Conservation (phyloP, 2,113 vertebrate species). For the Collichthys lucidus region DNA sequence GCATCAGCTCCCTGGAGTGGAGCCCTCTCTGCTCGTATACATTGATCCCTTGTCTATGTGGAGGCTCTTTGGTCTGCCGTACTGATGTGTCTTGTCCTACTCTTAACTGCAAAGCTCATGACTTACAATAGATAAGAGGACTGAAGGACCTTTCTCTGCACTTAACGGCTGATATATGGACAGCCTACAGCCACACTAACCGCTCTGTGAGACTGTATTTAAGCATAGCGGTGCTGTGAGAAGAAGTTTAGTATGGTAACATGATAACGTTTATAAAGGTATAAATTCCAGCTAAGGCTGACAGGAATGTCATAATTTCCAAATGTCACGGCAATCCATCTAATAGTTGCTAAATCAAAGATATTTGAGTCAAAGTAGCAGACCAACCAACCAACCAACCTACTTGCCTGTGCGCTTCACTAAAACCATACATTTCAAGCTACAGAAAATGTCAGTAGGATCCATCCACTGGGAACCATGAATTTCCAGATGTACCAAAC, state of each 20-base stretch:
- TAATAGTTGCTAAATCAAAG: background rate
- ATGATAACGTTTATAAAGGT: background rate
- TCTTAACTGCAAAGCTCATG: constrained; percentile 34
- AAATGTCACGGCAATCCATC: background rate
- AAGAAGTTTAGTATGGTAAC: background rate
- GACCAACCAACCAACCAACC: background rate
- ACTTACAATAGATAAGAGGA: constrained; percentile 32
- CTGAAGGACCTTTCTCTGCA: constrained; percentile 6
- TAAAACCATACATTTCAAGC: background rate
- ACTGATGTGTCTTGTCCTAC: constrained; percentile 20
- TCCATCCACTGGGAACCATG: background rate
- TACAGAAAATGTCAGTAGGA: background rate
- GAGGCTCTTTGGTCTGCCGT: constrained; percentile 33
- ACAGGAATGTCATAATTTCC: background rate
- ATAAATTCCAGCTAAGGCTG: background rate
- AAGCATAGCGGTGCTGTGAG: background rate
- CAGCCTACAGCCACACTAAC: background rate
- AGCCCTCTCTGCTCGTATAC: constrained; percentile 32
- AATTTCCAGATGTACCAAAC: background rate
- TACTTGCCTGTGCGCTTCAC: background rate
- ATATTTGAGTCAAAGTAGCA: background rate
- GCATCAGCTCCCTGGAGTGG: constrained; percentile 41
- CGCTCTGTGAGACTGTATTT: background rate
- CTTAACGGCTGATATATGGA: constrained; percentile 12
- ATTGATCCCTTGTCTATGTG: constrained; percentile 58